Base-by-base conservation (phyloP, 2,113 vertebrate species). In the Circaetus cinerascens region DNA sequence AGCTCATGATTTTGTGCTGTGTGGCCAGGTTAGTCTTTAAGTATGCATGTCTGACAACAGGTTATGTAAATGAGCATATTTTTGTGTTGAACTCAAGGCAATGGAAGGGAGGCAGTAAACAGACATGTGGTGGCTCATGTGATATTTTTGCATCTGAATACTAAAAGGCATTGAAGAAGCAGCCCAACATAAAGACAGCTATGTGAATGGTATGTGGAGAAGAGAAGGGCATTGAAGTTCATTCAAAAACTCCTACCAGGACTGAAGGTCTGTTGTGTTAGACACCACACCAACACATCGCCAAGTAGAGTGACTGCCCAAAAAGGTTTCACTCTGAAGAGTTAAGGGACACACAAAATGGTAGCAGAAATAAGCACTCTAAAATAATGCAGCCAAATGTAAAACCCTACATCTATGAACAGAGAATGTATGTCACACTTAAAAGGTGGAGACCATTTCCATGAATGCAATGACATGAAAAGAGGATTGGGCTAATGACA, bases 21-120 rank as follows among this genome's bases (percentile, higher is more conserved):
- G 91, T 94, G 93, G 89, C 64, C 91, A 93, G 77, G 85, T 94
- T 95, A 94, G 77, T 40, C 80, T 95, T 85, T 82, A 87, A 78
- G 68, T 29, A 87, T 85, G 77, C 69, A 63, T 64, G 77, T 94
- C 92, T 93, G 93, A 93, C 87, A 95, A 93, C 66, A 87, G 77
- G 91, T 93, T 95, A 81, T 89, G 69, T 73, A 95, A 96, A 93
- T 68, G 10, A 93, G 32, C 66, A 36, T 87, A 87, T 62, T 86
- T 94, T 78, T 84, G 17, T 84, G 41, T 79, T 94, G 84, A 94
- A 90, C 84, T 90, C 74, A 66, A 86, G 86, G 91, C 64, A 81
- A 16, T 76, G 45, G 77, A 91, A 91, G 36, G 26, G 46, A 96
- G 68, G 84, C 62, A 85, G 77, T 82, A 93, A 96, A 82, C 63